Base-by-base conservation (phyloP, 2,113 vertebrate species). In the Phylloscopus whistleri region DNA sequence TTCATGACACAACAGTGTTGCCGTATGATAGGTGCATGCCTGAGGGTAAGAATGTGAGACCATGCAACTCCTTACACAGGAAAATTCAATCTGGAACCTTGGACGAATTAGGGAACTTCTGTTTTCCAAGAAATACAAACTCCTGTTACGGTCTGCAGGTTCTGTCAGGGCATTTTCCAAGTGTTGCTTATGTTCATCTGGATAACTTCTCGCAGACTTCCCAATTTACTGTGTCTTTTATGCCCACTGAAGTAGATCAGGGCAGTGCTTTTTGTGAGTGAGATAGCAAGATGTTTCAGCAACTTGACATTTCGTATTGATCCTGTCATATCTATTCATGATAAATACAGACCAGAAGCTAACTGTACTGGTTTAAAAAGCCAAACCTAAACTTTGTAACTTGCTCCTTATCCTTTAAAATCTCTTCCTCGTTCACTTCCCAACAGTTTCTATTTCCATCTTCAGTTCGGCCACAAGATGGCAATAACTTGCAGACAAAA, bases 401-500 rank as follows among this genome's bases (percentile, higher is more conserved):
- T 46, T 64, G 14, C 16, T 81, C 20, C 33, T 73, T 22, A 11
- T 11, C 21, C 11, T 49, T 49, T 59, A 18, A 69, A 80, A 87
- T 27, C 9, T 1, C 30, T 43, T 70, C 27, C 27, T 63, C 4
- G 16, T 15, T 24, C 11, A 1, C 48, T 53, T 84, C 58, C 10
- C 48, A 8, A 18, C 5, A 26, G 66, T 35, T 74, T 41, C 35
- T 43, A 6, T 8, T 77, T 88, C 31, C 44, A 48, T 49, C 46
- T 78, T 60, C 6, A 31, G 51, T 78, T 80, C 80, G 83, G 82
- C 98, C 98, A 96, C 97, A 37, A 98, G 98, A 84, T 97, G 98
- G 98, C 98, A 96, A 91, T 95, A 96, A 90, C 86, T 96, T 66
- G 93, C 97, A 97, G 87, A 94, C 84, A 89, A 97, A 97, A 66